Evolutionary conservation across 2,888 invertebrate species (phyloP), one percentile per base, ranked within the genome.

Genomic region (Physocephala rufipes): DNA sequence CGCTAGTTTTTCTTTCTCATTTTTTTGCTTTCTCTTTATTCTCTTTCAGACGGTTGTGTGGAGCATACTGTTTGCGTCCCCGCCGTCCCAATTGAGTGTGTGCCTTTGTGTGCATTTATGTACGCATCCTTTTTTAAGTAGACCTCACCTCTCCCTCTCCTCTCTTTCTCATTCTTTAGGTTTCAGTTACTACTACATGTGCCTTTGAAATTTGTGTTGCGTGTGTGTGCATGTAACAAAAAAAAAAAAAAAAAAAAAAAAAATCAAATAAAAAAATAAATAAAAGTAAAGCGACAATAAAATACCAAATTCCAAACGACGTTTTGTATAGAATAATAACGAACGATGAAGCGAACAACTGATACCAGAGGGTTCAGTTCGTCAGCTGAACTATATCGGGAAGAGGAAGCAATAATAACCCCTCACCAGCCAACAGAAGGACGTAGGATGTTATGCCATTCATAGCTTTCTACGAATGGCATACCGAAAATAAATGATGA

Each of bases 191-290:
- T 36, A 9, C 36, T 36, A n/a, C n/a, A n/a, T n/a, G n/a, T 49
- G 15, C 15, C 3, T 49, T 3, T 28, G 28, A 30, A 59, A 59
- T 59, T 59, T 49, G 19, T 49, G 19, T n/a, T n/a, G n/a, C n/a
- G n/a, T n/a, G n/a, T n/a, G n/a, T n/a, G n/a, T n/a, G n/a, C n/a
- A n/a, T 21, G 51, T 51, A 51, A 19, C n/a, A 51, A 21, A n/a
- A 45, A 63, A 4, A 19, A 53, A 36, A n/a, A 55, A 65, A 62
- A 62, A 62, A n/a, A 30, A 55, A 45, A 63, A 4, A 19, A 53
- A 36, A n/a, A 55, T 51, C 36, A 62, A 62, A n/a, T 21, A 55
- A 19, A 12, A 21, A 53, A 24, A 53, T 12, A 53, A 24, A 53
- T 12, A 21, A 24, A 53, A 53, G 53, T 24, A n/a, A n/a, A n/a